Base-by-base conservation (phyloP, 2,888 invertebrate species). In the Pachycephus smyrnensis region DNA sequence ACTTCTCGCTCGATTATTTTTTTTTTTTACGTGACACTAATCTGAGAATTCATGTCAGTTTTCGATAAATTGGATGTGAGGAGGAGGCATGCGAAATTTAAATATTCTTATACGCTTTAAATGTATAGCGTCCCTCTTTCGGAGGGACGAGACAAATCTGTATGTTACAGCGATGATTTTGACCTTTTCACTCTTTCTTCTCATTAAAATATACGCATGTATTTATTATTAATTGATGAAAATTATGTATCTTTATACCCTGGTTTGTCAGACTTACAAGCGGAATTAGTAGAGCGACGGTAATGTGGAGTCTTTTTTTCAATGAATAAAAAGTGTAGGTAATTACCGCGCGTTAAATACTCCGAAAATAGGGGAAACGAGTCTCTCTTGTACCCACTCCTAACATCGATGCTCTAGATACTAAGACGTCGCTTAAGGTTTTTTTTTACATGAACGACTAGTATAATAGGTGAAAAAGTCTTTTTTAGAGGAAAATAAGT, bases 401-500 rank as follows among this genome's bases (percentile, higher is more conserved):
- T 71, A 71, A 71, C 71, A 71, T 1, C 32, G 33, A 71, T 71
- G 71, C 71, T 71, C 31, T 71, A 71, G 32, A 71, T 71, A 33
- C 32, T 31, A 31, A 31, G 71, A 32, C 12, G 32, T 31, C 71
- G 32, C 33, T 55, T 55, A 55, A 23, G 55, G 55, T 55, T 55
- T 9, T 40, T 40, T 23, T 40, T 40, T 55, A 23, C 23, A 55
- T 55, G 32, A 71, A 71, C 71, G 12, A 71, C 33, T 33, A 71
- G 23, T 33, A 33, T 71, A 71, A 3, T 31, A 71, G 71, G 71
- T 71, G 71, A 90, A 90, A 89, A 90, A 89, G 88, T 88, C 85
- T 88, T 55, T 40, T 23, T 89, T 88, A 87, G 88, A 90, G 86
- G 87, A 89, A 89, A 90, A 90, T 90, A 90, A 86, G 85, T 86